Base-by-base conservation (phyloP, 2,888 invertebrate genomes). In the Crematogaster levior region DNA sequence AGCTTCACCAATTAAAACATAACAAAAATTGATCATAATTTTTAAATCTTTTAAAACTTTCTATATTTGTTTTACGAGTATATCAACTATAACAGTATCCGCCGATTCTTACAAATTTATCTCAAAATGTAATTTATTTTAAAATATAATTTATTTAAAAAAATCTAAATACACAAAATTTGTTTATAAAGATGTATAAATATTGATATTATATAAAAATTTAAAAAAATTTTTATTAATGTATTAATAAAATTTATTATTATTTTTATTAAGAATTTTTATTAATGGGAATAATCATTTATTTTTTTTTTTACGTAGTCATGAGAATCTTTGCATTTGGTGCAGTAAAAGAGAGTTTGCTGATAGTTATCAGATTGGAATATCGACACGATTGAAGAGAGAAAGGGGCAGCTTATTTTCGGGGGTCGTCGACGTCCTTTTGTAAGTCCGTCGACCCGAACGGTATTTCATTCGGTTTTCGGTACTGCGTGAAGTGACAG, bases 391-490 rank as follows among this genome's bases (percentile, higher is more conserved):
- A 80, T 46, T 77, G 46, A 58, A 63, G 18, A 37, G 68, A 56
- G 83, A 66, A 68, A 61, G 74, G 15, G 51, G 63, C 46, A 24
- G 5, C 72, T 87, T 79, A 79, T 84, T 88, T 86, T 68, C 74
- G 63, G 40, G n/a, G 84, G 85, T 83, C 66, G 70, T 81, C 82
- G 82, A 83, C 60, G 87, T 88, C 83, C 79, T 84, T 84, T 82
- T 63, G 80, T 84, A 85, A 84, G 80, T 85, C 88, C 80, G 65
- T 70, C 61, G 82, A 65, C 21, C 60, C 84, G 87, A 86, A 92
- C 85, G 91, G 75, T 89, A 43, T 56, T 89, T 88, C 91, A 90
- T 92, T n/a, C n/a, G n/a, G n/a, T n/a, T 92, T 89, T 92, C 91
- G 90, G 88, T 90, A 85, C 77, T 68, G 87, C 68, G 87, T 87